A percentile compares a stretch with the other conserved stretches of the same genome.
These are phyloP conservation scores for Epinephelus fuscoguttatus DNA, from an alignment of 2,113 vertebrate species.

Conservation along the genomic window DNA sequence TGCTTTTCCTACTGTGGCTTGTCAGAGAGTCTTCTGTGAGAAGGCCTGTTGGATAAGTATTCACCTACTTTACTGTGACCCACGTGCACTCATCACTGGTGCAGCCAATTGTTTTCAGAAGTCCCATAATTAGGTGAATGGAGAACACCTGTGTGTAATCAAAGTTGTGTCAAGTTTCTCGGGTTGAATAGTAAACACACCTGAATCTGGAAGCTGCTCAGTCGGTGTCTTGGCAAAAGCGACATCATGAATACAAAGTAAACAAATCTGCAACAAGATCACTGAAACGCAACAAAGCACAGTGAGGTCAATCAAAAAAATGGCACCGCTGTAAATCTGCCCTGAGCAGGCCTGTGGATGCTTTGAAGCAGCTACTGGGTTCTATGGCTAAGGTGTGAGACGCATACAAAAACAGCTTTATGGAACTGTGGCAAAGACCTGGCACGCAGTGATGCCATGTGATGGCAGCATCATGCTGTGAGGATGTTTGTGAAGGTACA, in stretches of 20 bases:
- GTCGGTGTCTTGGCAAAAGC: not conserved
- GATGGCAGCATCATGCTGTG: not conserved
- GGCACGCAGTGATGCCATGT: not conserved
- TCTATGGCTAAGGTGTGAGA: not conserved
- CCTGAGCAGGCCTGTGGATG: not conserved
- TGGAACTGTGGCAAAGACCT: not conserved
- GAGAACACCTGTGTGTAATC: not conserved
- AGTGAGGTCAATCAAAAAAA: constrained; percentile 1
- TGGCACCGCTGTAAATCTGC: constrained; percentile 7
- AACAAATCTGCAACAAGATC: not conserved
- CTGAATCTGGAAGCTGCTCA: not conserved
- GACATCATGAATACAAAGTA: not conserved
- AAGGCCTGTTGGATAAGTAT: no score
- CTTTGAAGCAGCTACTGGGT: not conserved
- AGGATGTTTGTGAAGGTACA: not conserved
- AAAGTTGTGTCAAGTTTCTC: not conserved
- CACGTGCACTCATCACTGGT: not conserved
- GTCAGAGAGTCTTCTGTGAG: not conserved
- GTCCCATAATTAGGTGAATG: not conserved
- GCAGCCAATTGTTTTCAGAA: not conserved
- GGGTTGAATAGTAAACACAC: not conserved
- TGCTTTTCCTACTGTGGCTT: no score
- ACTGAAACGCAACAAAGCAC: not conserved
- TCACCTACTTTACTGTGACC: no score
- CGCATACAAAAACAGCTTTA: not conserved